A percentile compares a stretch with the other conserved stretches of the same genome.
phyloP scores from a whole-genome alignment of 2,888 invertebrate genomes.

The Lasioglossum pauxillum region DNA sequence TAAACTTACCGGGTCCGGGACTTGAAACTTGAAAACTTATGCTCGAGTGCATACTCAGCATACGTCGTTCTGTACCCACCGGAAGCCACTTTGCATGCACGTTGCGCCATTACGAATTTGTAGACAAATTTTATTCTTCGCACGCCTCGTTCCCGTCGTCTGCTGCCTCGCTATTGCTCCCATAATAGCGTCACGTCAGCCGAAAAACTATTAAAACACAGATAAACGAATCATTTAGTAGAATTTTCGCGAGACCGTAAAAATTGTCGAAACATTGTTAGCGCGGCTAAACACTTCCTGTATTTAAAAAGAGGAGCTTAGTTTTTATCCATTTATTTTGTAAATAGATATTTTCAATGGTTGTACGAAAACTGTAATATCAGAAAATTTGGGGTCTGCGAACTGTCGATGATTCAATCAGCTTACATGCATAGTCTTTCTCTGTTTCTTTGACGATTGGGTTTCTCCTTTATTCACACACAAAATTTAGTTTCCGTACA shows the following conservation, averaged over 20 bases:
- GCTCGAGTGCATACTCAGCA: background rate
- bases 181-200: background rate
- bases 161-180: background rate
- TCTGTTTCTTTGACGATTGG: too few species aligned
- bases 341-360: too few species aligned
- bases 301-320: background rate
- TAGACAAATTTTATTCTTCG: constrained; percentile 44
- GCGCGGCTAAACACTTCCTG: background rate
- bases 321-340: too few species aligned
- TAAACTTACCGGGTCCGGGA: constrained; percentile 11
- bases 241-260: too few species aligned
- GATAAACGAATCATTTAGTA: background rate
- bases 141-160: constrained; percentile 10
- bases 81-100: constrained; percentile 30
- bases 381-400: too few species aligned
- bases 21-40: constrained; percentile 12
- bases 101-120: constrained; percentile 25
- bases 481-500: too few species aligned
- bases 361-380: too few species aligned
- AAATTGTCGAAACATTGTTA: background rate
- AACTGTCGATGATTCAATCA: too few species aligned
- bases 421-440: too few species aligned
- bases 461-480: too few species aligned
- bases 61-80: constrained; percentile 4
- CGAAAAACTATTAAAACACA: background rate